Evolutionary conservation across 2,888 invertebrate species (phyloP).

Genomic region (Beris chalybata): DNA sequence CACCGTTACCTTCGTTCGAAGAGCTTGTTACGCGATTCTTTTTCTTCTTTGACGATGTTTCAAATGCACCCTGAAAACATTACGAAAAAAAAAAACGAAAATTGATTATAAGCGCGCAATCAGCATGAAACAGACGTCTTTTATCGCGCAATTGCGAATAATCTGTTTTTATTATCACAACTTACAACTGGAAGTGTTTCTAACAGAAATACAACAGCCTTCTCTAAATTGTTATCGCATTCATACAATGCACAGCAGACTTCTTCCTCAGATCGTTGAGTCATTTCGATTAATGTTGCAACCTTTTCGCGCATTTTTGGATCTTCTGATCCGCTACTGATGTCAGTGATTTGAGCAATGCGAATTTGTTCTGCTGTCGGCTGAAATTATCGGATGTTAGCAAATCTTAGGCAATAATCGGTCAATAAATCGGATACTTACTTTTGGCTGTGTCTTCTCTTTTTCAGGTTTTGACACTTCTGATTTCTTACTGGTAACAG

Average conservation of each 20-base stretch:
- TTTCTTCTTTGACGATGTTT: conserved; percentile 83
- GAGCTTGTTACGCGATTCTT: conserved; percentile 72
- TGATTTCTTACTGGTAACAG: conserved; percentile 59
- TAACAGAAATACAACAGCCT: conserved; percentile 60
- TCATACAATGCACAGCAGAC: conserved; percentile 91
- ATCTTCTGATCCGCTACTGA: conserved; percentile 64
- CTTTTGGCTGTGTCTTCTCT: conserved; percentile 61
- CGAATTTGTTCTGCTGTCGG: conserved; percentile 84
- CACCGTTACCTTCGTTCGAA: conserved; percentile 58
- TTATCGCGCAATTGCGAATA: not conserved
- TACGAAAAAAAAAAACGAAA: not conserved
- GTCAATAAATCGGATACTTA: conserved; percentile 37
- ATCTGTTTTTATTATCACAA: conserved; percentile 16
- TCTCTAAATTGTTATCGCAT: conserved; percentile 84
- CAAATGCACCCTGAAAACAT: conserved; percentile 75
- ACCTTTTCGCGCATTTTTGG: conserved; percentile 70
- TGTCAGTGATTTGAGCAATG: conserved; percentile 80
- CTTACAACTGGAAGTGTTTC: conserved; percentile 55
- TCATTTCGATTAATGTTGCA: conserved; percentile 85
- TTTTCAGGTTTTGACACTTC: conserved; percentile 65
- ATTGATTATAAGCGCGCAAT: too few relatives aligned
- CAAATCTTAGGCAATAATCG: not conserved
- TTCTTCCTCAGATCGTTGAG: conserved; percentile 85
- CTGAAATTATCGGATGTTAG: conserved; percentile 52
- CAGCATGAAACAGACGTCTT: not conserved